Evolutionary conservation across 1,140 invertebrate species (phyloP).

Genomic region (Zeugodacus cucurbitae): DNA sequence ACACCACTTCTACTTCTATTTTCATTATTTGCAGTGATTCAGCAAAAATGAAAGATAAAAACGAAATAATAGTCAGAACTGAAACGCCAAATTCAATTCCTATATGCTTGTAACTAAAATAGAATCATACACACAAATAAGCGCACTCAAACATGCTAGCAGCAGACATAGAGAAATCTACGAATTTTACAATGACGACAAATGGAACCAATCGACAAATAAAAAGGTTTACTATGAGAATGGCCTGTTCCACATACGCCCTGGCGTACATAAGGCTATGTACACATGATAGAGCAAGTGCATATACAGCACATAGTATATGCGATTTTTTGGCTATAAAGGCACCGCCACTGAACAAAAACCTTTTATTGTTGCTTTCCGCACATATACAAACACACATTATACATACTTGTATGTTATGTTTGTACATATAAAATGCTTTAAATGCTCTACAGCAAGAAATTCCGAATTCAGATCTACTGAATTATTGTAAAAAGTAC

Average conservation of each 20-base stretch:
- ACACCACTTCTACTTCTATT: slow-evolving; percentile 11
- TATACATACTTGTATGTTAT: neutral
- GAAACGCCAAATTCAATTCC: neutral
- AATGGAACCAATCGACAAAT: neutral
- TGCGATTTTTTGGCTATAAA: neutral
- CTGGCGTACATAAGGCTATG: neutral
- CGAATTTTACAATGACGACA: neutral
- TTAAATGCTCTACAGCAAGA: neutral
- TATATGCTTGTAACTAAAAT: neutral
- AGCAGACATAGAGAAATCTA: neutral
- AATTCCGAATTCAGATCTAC: neutral
- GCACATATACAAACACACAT: neutral
- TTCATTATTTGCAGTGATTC: slow-evolving; percentile 35
- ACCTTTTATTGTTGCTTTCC: neutral
- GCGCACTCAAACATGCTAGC: neutral
- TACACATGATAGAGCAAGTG: neutral
- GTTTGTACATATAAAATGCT: too few relatives aligned
- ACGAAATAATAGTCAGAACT: neutral
- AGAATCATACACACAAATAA: neutral
- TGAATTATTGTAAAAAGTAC: neutral
- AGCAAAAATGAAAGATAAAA: neutral
- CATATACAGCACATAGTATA: neutral
- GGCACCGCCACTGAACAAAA: neutral
- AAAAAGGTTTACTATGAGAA: neutral
- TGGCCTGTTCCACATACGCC: neutral